phyloP scores from a whole-genome alignment of 2,888 invertebrate species.

The Meteorus colon region DNA sequence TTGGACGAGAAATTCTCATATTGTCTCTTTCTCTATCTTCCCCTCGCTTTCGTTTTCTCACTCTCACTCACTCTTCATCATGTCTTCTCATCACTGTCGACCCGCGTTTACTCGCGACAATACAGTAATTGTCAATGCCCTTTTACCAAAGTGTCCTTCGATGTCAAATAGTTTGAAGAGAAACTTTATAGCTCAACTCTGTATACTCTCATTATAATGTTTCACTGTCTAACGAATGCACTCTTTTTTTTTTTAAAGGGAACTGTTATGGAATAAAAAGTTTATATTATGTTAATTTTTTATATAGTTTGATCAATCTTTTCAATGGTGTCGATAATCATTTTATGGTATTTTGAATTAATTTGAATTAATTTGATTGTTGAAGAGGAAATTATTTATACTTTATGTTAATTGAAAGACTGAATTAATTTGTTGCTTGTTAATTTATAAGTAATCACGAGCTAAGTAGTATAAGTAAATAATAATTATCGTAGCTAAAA shows the following conservation, averaged over 20 bases:
- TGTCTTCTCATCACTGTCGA: constrained; percentile 46
- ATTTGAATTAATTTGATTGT: too few species aligned
- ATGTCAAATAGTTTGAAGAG: constrained; percentile 40
- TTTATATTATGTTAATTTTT: too few species aligned
- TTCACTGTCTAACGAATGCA: constrained; percentile 27
- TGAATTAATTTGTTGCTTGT: too few species aligned
- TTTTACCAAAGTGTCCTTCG: constrained; percentile 25
- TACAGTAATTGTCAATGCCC: constrained; percentile 54
- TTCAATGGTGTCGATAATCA: too few species aligned
- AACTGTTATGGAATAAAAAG: background rate
- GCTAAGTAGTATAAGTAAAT: too few species aligned
- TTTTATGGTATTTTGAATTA: too few species aligned
- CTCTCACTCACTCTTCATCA: constrained; percentile 52
- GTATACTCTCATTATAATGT: constrained; percentile 9
- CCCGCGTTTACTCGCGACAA: constrained; percentile 44
- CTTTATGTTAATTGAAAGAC: too few species aligned
- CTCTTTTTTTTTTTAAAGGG: background rate
- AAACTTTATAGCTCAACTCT: constrained; percentile 21
- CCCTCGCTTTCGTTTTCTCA: constrained; percentile 52
- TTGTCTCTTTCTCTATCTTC: constrained; percentile 40
- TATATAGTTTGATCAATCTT: too few species aligned
- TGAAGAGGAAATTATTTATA: too few species aligned
- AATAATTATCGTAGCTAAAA: too few species aligned
- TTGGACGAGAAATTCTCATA: constrained; percentile 33
- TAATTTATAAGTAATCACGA: too few species aligned